These are phyloP conservation scores for Hyperopisus bebe DNA, from an alignment of 2,113 vertebrate species.

Conservation along the genomic window DNA sequence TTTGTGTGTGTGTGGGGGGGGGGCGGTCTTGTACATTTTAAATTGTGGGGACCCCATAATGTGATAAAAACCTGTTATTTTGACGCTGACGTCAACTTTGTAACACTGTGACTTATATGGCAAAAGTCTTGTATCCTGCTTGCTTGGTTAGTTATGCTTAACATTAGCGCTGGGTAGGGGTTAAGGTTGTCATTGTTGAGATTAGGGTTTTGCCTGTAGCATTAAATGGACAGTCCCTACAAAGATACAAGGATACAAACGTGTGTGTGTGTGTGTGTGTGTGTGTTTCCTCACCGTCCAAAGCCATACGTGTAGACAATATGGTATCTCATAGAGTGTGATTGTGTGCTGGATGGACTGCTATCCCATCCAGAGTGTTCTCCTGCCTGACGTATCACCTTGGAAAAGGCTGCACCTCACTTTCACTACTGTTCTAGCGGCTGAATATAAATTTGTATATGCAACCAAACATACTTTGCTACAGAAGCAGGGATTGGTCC, in stretches of 20 bases:
- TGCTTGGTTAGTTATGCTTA: background rate
- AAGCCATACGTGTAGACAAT: no score
- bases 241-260: background rate
- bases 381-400: no score
- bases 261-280: no score
- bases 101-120: background rate
- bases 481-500: background rate
- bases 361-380: no score
- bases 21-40: background rate
- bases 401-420: no score
- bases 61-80: background rate
- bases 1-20: background rate
- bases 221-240: background rate
- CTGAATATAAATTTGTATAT: no score
- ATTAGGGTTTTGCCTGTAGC: background rate
- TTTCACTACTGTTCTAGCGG: no score
- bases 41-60: background rate
- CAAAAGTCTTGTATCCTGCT: background rate
- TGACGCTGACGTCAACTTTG: background rate
- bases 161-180: background rate
- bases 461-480: background rate
- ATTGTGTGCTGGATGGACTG: no score
- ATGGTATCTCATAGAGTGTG: no score
- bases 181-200: background rate
- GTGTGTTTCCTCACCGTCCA: no score